These are phyloP conservation scores for Clanis bilineata DNA, from an alignment of 2,888 invertebrate species.

Conservation along the genomic window DNA sequence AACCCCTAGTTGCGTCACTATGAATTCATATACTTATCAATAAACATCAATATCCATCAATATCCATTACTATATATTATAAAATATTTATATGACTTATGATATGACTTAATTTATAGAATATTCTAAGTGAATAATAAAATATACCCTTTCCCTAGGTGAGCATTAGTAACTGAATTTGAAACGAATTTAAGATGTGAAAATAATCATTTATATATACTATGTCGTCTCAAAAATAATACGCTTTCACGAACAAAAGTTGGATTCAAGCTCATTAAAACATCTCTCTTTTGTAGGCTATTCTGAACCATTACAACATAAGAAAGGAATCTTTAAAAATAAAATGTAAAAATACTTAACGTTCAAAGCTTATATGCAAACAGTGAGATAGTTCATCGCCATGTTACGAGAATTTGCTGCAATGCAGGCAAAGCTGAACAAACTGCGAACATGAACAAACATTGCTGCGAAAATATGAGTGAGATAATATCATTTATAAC, in stretches of 20 bases:
- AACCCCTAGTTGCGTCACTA: slow-evolving; percentile 60
- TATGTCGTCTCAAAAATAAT: not conserved
- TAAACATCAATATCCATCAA: slow-evolving; percentile 61
- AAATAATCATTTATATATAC: too few species aligned
- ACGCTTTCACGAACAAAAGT: not conserved
- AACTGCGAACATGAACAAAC: slow-evolving; percentile 25
- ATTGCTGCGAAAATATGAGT: slow-evolving; percentile 19
- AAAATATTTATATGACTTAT: too few species aligned
- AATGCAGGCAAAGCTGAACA: slow-evolving; percentile 36
- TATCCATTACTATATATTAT: slow-evolving; percentile 45
- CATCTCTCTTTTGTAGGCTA: not conserved
- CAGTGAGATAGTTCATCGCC: slow-evolving; percentile 25
- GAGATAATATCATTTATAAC: slow-evolving; percentile 1
- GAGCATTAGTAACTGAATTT: too few species aligned
- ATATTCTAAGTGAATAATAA: too few species aligned
- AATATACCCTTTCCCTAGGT: too few species aligned
- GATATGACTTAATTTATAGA: slow-evolving; percentile 9
- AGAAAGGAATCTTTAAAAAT: not conserved
- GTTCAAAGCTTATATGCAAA: slow-evolving; percentile 19
- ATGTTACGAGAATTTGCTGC: slow-evolving; percentile 41
- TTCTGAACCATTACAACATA: not conserved
- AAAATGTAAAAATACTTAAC: slow-evolving; percentile 19
- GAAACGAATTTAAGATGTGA: too few species aligned
- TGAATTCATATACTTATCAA: slow-evolving; percentile 70
- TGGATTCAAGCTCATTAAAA: not conserved